A percentile compares a stretch with the other conserved stretches of the same genome.
Evolutionary conservation across 2,888 invertebrate species (phyloP).

Genomic region (Drosophila pseudotakahashii): DNA sequence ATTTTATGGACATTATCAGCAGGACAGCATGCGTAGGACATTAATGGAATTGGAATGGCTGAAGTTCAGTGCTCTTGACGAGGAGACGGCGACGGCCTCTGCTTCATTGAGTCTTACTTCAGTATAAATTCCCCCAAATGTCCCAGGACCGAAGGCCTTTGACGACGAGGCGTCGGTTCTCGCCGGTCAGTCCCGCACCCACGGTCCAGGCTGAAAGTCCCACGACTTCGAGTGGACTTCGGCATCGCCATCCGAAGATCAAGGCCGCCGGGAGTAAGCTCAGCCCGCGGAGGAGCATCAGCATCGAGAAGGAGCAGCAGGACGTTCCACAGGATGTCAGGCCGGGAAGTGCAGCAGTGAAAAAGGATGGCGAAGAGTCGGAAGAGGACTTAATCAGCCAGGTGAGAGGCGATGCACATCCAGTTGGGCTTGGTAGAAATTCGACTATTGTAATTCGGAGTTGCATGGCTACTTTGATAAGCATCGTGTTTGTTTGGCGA

Average conservation of each 20-base stretch:
- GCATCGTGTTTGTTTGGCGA: not conserved
- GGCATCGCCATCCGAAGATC: slow-evolving; percentile 7
- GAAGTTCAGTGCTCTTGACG: not conserved
- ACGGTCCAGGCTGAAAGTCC: not conserved
- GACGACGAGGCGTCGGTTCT: not conserved
- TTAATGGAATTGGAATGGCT: not conserved
- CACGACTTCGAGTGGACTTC: slow-evolving; percentile 2
- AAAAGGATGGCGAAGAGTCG: not conserved
- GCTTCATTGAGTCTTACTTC: slow-evolving; percentile 31
- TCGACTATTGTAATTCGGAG: not conserved
- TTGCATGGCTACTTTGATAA: not conserved
- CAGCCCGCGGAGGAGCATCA: not conserved
- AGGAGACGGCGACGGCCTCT: not conserved
- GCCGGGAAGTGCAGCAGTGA: not conserved
- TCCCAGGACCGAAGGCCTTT: not conserved
- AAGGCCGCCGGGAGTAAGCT: not conserved
- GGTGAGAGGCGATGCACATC: slow-evolving; percentile 7
- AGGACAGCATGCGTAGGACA: not conserved
- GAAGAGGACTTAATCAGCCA: slow-evolving; percentile 1
- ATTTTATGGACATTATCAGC: not conserved
- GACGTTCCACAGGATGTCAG: not conserved
- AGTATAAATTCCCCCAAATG: slow-evolving; percentile 28
- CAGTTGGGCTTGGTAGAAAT: not conserved
- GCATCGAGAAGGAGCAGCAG: not conserved
- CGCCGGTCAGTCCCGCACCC: not conserved